Base-by-base conservation (phyloP, 2,797 vertebrate species). In the Scarus forsteni region DNA sequence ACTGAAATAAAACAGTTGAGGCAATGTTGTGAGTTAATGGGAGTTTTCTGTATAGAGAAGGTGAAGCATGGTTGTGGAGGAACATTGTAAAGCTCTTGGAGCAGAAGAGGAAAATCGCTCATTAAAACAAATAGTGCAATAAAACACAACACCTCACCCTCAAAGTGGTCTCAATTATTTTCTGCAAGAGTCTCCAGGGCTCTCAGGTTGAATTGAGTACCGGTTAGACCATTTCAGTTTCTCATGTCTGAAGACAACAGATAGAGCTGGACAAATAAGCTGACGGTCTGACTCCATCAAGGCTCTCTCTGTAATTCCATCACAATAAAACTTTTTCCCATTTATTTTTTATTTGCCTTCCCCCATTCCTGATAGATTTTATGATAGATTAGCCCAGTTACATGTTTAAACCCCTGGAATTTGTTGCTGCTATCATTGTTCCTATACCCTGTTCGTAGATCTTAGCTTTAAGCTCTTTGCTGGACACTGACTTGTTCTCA, bases 161-260 rank as follows among this genome's bases (percentile, higher is more conserved):
- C 75, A 83, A 85, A 89, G 77, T 19, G 14, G 44, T 77, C 69
- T 1, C 62, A 67, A 66, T 70, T 56, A 51, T 27, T 27, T 60
- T 51, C 59, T 59, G 69, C 43, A 7, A 0, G 38, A 53, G 55
- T 84, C 83, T 81, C 84, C 71, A 38, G 63, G 79, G 81, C 56
- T 65, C 72, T 75, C 45, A 1, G 67, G 40, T 70, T 77, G 79
- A 83, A 86, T 80, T 68, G 83, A 84, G 69, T 54, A 56, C 88
- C 88, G 73, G 86, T 83, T 90, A 84, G 91, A 90, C 77, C 79
- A 57, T 89, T 78, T 85, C 85, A 80, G 66, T 84, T 86, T 88
- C 81, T 88, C 80, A 76, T 70, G 81, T 90, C 85, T 89, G 83
- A 86, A 88, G 86, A 84, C 57, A 85, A 89, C 89, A 89, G 85